Evolutionary conservation across 2,888 invertebrate species (phyloP).

Genomic region (Drosophila anceps): DNA sequence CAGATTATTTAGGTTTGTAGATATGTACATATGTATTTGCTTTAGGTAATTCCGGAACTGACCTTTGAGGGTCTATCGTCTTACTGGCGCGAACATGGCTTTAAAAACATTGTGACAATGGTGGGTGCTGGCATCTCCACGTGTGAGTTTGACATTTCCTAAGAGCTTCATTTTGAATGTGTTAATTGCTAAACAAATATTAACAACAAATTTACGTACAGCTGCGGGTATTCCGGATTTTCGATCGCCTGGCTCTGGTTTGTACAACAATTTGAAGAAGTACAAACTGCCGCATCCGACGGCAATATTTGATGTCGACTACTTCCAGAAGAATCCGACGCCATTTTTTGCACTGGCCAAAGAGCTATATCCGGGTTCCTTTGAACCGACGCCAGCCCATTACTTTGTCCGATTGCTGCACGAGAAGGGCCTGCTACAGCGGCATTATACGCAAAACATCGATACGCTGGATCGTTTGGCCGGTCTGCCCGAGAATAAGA

Average conservation of each 20-base stretch:
- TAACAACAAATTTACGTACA: slow-evolving; percentile 30
- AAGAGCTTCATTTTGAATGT: not conserved
- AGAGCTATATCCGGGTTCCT: slow-evolving; percentile 94
- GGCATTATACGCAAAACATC: slow-evolving; percentile 96
- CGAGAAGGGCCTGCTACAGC: slow-evolving; percentile 91
- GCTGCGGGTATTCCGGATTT: slow-evolving; percentile 96
- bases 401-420: slow-evolving; percentile 94
- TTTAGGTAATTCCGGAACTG: slow-evolving; percentile 89
- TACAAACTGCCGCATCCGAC: slow-evolving; percentile 96
- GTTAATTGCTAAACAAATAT: slow-evolving; percentile 3
- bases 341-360: slow-evolving; percentile 97
- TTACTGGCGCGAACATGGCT: slow-evolving; percentile 91
- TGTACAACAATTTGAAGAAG: slow-evolving; percentile 96
- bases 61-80: slow-evolving; percentile 91
- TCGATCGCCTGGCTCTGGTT: slow-evolving; percentile 95
- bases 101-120: slow-evolving; percentile 95
- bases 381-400: slow-evolving; percentile 95
- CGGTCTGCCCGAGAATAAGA: slow-evolving; percentile 92
- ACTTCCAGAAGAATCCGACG: slow-evolving; percentile 94
- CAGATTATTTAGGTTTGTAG: not conserved
- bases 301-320: slow-evolving; percentile 96
- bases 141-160: slow-evolving; percentile 88
- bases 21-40: not conserved
- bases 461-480: slow-evolving; percentile 96
- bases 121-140: slow-evolving; percentile 99